Percentiles rank a stretch among this genome's conserved stretches.
Conservation (phyloP, 2,888 invertebrate species). For the Drosophila putrida region DNA sequence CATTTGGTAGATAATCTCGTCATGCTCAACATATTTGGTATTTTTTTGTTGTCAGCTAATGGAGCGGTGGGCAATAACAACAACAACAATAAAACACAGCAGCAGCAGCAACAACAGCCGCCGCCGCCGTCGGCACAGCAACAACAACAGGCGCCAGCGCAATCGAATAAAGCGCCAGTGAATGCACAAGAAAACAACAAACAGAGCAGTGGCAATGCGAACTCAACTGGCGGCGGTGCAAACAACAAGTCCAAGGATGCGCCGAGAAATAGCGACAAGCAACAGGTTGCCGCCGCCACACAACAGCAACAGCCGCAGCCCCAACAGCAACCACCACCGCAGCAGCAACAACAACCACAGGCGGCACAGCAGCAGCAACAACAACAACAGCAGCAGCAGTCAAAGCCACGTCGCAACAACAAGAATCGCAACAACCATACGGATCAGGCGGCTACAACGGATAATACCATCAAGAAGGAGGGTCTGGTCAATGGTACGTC, state of each 20-base stretch:
- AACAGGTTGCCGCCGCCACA: constrained; percentile 75
- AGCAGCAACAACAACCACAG: constrained; percentile 54
- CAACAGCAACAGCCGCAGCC: constrained; percentile 61
- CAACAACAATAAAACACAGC: constrained; percentile 80
- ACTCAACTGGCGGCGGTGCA: constrained; percentile 69
- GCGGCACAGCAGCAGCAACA: constrained; percentile 63
- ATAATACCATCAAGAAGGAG: constrained; percentile 83
- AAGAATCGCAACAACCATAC: constrained; percentile 82
- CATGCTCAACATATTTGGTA: constrained; percentile 1
- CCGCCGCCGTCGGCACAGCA: constrained; percentile 46
- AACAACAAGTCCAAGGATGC: constrained; percentile 71
- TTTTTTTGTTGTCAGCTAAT: constrained; percentile 74
- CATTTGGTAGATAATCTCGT: not conserved
- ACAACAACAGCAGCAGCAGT: constrained; percentile 64
- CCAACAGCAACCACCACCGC: constrained; percentile 38
- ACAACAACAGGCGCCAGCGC: constrained; percentile 58
- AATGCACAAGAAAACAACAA: constrained; percentile 81
- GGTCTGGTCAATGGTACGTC: constrained; percentile 85
- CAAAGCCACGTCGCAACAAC: constrained; percentile 83
- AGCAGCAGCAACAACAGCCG: constrained; percentile 61
- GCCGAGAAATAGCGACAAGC: constrained; percentile 70
- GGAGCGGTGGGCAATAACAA: constrained; percentile 84
- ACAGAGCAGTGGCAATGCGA: constrained; percentile 73
- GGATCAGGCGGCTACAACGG: constrained; percentile 74
- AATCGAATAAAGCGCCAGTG: constrained; percentile 77